A percentile compares a stretch with the other conserved stretches of the same genome.
Evolutionary conservation across 2,888 invertebrate species (phyloP).

Genomic region (Hemicrepidius hirtus): DNA sequence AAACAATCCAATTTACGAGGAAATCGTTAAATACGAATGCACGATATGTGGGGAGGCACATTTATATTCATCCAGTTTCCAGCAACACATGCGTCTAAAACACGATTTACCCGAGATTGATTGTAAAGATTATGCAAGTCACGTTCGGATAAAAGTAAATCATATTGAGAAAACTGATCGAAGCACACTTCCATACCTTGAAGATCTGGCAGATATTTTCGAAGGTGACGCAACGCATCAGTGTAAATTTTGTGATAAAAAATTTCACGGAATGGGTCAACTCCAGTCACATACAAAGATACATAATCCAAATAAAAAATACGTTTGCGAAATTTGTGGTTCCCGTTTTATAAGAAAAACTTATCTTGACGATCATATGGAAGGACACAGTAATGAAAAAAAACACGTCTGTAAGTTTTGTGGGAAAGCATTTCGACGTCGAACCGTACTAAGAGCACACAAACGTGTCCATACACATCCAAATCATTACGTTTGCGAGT

Average conservation of each 20-base stretch:
- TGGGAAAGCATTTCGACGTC: constrained; percentile 61
- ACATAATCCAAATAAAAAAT: constrained; percentile 47
- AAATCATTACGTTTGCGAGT: constrained; percentile 61
- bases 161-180: not conserved
- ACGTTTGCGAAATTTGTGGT: constrained; percentile 56
- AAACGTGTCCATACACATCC: constrained; percentile 62
- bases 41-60: constrained; percentile 48
- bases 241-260: constrained; percentile 49
- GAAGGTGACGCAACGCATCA: constrained; percentile 4
- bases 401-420: constrained; percentile 61
- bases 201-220: not conserved
- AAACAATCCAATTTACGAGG: constrained; percentile 29
- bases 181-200: not conserved
- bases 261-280: constrained; percentile 35
- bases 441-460: constrained; percentile 62
- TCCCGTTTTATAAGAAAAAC: constrained; percentile 53
- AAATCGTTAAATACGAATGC: constrained; percentile 50
- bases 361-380: constrained; percentile 55
- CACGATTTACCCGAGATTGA: constrained; percentile 44
- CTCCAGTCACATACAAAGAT: constrained; percentile 45
- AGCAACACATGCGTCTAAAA: constrained; percentile 46
- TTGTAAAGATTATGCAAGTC: constrained; percentile 34
- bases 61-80: constrained; percentile 41
- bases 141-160: constrained; percentile 19
- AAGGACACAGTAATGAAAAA: constrained; percentile 58